phyloP scores from a whole-genome alignment of 2,888 invertebrate genomes.

The Protodeltote pygarga region DNA sequence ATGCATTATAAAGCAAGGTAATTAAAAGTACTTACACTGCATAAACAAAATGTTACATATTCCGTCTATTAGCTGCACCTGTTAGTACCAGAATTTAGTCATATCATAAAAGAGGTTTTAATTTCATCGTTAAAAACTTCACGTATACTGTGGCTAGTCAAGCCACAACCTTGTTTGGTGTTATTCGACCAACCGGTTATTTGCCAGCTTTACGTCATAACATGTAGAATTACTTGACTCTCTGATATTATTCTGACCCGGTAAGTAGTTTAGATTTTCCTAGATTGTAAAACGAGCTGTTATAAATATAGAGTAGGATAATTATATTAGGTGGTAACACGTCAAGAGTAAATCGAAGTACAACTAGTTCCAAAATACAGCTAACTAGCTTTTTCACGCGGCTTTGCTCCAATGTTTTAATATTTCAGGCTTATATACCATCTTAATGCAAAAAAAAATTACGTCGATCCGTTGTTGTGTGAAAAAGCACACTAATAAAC shows the following conservation, averaged over 20 bases:
- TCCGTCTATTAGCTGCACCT: constrained; percentile 10
- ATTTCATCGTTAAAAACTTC: constrained; percentile 49
- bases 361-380: too few relatives aligned
- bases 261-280: constrained; percentile 23
- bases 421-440: too few relatives aligned
- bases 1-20: too few relatives aligned
- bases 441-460: too few relatives aligned
- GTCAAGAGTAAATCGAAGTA: too few relatives aligned
- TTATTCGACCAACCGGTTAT: constrained; percentile 32
- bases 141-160: constrained; percentile 32
- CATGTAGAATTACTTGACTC: constrained; percentile 41
- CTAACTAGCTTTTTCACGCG: too few relatives aligned
- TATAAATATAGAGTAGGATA: too few relatives aligned
- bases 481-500: too few relatives aligned
- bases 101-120: constrained; percentile 41
- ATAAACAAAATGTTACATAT: constrained; percentile 15
- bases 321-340: too few relatives aligned
- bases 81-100: constrained; percentile 19
- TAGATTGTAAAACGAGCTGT: neutral
- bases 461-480: too few relatives aligned
- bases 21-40: neutral
- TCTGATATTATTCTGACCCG: constrained; percentile 20
- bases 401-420: too few relatives aligned
- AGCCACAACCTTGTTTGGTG: constrained; percentile 39
- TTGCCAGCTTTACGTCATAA: constrained; percentile 37